Evolutionary conservation across 2,888 invertebrate genomes (phyloP).

Genomic region (Deladenus siricidicola): DNA sequence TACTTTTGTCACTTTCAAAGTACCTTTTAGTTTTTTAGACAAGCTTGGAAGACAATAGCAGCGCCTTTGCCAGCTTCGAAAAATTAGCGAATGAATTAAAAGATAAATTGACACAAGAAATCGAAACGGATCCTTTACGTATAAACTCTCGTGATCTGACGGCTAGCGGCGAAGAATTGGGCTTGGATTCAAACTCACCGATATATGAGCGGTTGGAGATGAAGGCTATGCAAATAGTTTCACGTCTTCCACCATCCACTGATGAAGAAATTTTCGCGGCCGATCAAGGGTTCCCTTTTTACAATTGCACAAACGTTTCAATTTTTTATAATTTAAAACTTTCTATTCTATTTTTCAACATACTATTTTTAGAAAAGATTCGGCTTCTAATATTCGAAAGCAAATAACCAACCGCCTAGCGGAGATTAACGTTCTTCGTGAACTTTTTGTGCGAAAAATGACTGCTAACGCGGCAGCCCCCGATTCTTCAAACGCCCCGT

Average conservation of each 20-base stretch:
- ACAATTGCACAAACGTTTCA: too few relatives aligned
- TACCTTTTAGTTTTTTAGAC: neutral
- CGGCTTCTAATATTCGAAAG: too few relatives aligned
- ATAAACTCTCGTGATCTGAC: too few relatives aligned
- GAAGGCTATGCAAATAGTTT: neutral
- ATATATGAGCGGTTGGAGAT: neutral
- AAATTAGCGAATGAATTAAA: neutral
- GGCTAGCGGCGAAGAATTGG: neutral
- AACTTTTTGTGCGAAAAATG: neutral
- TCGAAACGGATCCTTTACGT: too few relatives aligned
- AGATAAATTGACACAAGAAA: neutral
- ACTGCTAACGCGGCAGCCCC: too few relatives aligned
- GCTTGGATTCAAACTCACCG: neutral
- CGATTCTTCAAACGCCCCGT: too few relatives aligned
- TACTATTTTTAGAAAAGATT: too few relatives aligned
- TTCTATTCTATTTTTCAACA: too few relatives aligned
- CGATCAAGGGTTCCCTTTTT: too few relatives aligned
- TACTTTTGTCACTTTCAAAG: neutral
- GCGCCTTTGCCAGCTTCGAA: constrained; percentile 5
- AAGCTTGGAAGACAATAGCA: neutral
- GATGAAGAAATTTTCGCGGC: too few relatives aligned
- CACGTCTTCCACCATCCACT: neutral
- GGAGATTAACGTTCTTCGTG: neutral
- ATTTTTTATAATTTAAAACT: too few relatives aligned
- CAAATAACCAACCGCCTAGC: neutral